A percentile compares a stretch with the other conserved stretches of the same genome.
Conservation (phyloP, 2,797 vertebrate genomes). For the Mormyrops boulengeri region DNA sequence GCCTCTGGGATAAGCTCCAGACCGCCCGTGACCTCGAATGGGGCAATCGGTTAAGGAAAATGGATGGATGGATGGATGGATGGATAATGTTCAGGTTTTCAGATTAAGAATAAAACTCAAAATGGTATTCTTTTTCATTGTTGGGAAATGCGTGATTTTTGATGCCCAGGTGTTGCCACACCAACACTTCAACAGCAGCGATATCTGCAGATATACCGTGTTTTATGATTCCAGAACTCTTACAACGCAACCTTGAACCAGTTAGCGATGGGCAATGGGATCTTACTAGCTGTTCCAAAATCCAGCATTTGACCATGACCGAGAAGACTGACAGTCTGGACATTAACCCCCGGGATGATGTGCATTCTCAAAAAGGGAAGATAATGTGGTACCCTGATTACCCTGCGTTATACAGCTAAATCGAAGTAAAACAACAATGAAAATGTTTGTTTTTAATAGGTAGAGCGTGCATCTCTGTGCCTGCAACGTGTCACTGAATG, state of each 20-base stretch:
- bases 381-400: neutral
- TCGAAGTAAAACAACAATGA: neutral
- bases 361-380: neutral
- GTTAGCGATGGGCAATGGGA: neutral
- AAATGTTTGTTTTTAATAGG: neutral
- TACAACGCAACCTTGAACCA: neutral
- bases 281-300: neutral
- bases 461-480: neutral
- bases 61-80: neutral
- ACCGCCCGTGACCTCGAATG: neutral
- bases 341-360: neutral
- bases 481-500: neutral
- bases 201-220: neutral
- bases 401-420: neutral
- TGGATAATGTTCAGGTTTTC: neutral
- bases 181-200: neutral
- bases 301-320: neutral
- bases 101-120: neutral
- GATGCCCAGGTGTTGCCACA: neutral
- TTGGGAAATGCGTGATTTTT: neutral
- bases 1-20: neutral
- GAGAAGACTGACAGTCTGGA: neutral
- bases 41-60: neutral
- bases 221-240: neutral
- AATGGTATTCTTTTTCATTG: neutral